Conservation (phyloP, 2,888 invertebrate species). For the Torymus texanus region DNA sequence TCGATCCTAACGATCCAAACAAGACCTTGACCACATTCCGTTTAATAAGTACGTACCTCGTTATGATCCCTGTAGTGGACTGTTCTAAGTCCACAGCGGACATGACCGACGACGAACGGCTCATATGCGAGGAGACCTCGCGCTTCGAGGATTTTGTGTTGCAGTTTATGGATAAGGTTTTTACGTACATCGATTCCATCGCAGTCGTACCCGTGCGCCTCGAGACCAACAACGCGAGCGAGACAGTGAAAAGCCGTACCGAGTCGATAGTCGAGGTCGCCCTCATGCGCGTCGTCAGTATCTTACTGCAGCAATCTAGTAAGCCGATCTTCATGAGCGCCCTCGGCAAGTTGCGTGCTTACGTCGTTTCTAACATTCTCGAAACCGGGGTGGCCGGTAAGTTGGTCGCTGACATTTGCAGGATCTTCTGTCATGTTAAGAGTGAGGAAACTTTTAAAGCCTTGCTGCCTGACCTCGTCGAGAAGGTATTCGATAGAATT, state of each 20-base stretch:
- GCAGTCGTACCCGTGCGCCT: slow-evolving; percentile 82
- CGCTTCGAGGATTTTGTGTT: slow-evolving; percentile 92
- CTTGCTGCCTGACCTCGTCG: slow-evolving; percentile 84
- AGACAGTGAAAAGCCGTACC: slow-evolving; percentile 80
- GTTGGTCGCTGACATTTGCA: slow-evolving; percentile 84
- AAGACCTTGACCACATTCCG: slow-evolving; percentile 87
- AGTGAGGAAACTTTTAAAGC: slow-evolving; percentile 83
- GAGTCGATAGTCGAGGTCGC: slow-evolving; percentile 85
- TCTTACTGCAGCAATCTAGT: slow-evolving; percentile 84
- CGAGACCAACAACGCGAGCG: slow-evolving; percentile 73
- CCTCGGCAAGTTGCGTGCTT: slow-evolving; percentile 84
- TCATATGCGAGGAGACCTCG: slow-evolving; percentile 87
- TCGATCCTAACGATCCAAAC: slow-evolving; percentile 91
- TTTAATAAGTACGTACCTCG: slow-evolving; percentile 85
- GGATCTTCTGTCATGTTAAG: slow-evolving; percentile 81
- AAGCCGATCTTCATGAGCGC: slow-evolving; percentile 80
- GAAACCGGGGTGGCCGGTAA: slow-evolving; percentile 90
- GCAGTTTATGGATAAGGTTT: slow-evolving; percentile 88
- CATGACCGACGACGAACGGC: slow-evolving; percentile 86
- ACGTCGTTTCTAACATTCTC: slow-evolving; percentile 84
- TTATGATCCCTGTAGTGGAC: slow-evolving; percentile 89
- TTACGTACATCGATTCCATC: slow-evolving; percentile 83
- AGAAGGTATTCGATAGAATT: slow-evolving; percentile 78
- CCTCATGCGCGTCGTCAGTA: slow-evolving; percentile 80
- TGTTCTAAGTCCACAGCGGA: slow-evolving; percentile 86